Percentiles rank a stretch among this genome's conserved stretches.
phyloP scores from a whole-genome alignment of 2,888 invertebrate genomes.

The Axea sp. region DNA sequence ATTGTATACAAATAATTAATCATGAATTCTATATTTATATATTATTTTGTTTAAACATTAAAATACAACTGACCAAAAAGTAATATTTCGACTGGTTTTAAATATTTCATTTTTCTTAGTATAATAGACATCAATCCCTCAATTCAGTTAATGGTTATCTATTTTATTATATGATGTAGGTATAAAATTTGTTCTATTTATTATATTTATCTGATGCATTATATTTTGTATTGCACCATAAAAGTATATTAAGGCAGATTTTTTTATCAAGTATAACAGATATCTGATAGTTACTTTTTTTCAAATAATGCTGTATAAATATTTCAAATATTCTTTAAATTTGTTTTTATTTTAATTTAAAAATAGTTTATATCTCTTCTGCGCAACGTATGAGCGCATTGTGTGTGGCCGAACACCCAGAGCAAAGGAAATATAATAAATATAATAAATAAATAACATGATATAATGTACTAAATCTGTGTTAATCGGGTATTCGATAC shows the following conservation, averaged over 20 bases:
- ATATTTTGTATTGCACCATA: constrained; percentile 23
- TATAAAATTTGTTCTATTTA: constrained; percentile 26
- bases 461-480: constrained; percentile 62
- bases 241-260: constrained; percentile 42
- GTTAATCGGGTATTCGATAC: constrained; percentile 33
- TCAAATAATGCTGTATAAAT: constrained; percentile 31
- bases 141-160: constrained; percentile 15
- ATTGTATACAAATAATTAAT: no score
- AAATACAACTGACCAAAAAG: no score
- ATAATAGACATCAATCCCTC: constrained; percentile 1
- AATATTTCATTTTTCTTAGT: no score
- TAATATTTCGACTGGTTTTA: no score
- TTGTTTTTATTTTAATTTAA: constrained; percentile 12
- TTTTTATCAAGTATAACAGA: constrained; percentile 33
- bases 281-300: constrained; percentile 18
- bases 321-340: constrained; percentile 21
- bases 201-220: constrained; percentile 32
- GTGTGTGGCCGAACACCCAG: constrained; percentile 8
- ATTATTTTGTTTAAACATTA: no score
- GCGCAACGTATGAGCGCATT: constrained; percentile 8
- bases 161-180: neutral
- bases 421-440: constrained; percentile 21
- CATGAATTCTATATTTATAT: no score
- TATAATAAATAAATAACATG: constrained; percentile 21
- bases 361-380: constrained; percentile 29